Base-by-base conservation (phyloP, 2,797 vertebrate genomes). In the Malacoraja senta region DNA sequence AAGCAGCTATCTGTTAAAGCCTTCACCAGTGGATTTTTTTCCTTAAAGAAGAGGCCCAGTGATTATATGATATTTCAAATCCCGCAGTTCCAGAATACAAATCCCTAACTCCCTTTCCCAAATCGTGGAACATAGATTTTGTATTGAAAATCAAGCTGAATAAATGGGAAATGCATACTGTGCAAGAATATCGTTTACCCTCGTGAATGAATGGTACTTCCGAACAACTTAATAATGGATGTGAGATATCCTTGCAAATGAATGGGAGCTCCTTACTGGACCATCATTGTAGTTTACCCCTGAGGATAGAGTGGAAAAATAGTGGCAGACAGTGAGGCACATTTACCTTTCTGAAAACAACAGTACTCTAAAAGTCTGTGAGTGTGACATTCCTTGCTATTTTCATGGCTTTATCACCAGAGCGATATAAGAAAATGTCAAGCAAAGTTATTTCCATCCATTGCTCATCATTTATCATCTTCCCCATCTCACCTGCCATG, bases 1-100 rank as follows among this genome's bases (percentile, higher is more conserved):
- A 76, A 76, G 8, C 38, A 92, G 72, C 71, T 76, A 92, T 92
- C 90, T 92, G 29, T 91, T 71, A 91, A 91, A 24, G 1, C 21
- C 65, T 86, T 21, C 71, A 74, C 35, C 90, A 92, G 71, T 9
- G n/a, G 7, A 88, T 35, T 78, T 68, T 68, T 76, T 92, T 29
- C 68, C 90, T 53, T 35, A 9, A 91, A 53, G 68, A 53, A 74
- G 26, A 91, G 38, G 68, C 71, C 35, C 38, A 91, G 21, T 8
- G 90, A 24, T 74, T 26, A 74, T 44, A 35, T 26, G 13, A 92
- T n/a, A 38, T 53, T 91, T 35, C 3, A 26, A 74, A 71, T 29
- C 71, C 35, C 90, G 29, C 35, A 58, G 35, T 19, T 88, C 19
- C 61, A 68, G 84, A 88, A 35, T 9, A 12, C 63, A 88, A 65